Evolutionary conservation across 2,888 invertebrate species (phyloP).

Genomic region (Neoscelio sp.): DNA sequence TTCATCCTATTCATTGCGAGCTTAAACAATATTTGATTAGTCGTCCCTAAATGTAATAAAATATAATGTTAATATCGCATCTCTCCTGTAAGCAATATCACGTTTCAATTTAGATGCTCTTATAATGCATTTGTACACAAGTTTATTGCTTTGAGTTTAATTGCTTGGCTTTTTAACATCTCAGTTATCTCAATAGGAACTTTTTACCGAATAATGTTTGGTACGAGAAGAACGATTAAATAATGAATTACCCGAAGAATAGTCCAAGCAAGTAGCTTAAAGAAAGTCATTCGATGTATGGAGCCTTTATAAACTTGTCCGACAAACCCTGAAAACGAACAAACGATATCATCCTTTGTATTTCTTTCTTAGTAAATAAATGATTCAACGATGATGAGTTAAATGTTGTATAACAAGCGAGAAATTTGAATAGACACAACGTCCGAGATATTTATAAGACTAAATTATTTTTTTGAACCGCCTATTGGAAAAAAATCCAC

Average conservation of each 20-base stretch:
- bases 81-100: slow-evolving; percentile 32
- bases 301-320: slow-evolving; percentile 44
- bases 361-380: slow-evolving; percentile 50
- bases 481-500: slow-evolving; percentile 43
- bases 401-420: slow-evolving; percentile 19
- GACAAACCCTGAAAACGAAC: slow-evolving; percentile 42
- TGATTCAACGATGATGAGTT: slow-evolving; percentile 59
- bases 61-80: slow-evolving; percentile 46
- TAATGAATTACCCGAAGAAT: slow-evolving; percentile 48
- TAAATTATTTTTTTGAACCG: slow-evolving; percentile 18
- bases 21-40: slow-evolving; percentile 44
- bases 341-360: slow-evolving; percentile 48
- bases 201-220: no score
- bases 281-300: slow-evolving; percentile 38
- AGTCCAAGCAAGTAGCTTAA: slow-evolving; percentile 21
- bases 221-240: slow-evolving; percentile 53
- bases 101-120: slow-evolving; percentile 52
- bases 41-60: slow-evolving; percentile 38
- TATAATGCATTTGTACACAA: slow-evolving; percentile 46
- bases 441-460: slow-evolving; percentile 18
- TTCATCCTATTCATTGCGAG: no score
- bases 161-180: slow-evolving; percentile 51
- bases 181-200: slow-evolving; percentile 44
- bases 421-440: slow-evolving; percentile 35
- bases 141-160: slow-evolving; percentile 42